These are phyloP conservation scores for Hemiprocne comata DNA, from an alignment of 2,113 vertebrate species.

Conservation along the genomic window DNA sequence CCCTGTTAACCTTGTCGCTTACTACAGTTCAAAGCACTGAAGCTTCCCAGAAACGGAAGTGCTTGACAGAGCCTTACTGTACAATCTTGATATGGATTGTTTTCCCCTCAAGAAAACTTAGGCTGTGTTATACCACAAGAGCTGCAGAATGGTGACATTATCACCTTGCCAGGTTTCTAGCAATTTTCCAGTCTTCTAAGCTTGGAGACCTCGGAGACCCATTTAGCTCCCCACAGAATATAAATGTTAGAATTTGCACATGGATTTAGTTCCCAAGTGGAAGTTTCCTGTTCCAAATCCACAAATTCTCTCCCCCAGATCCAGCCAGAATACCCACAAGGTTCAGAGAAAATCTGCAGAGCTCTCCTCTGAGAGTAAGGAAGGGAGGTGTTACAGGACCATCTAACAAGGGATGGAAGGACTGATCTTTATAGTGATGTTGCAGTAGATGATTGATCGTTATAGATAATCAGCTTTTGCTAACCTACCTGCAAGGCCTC, in stretches of 20 bases:
- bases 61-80: conserved; percentile 2
- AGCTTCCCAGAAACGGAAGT: not conserved
- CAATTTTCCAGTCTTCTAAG: conserved; percentile 18
- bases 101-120: conserved; percentile 2
- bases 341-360: not conserved
- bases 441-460: not conserved
- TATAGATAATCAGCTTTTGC: not conserved
- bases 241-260: conserved; percentile 17
- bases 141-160: not conserved
- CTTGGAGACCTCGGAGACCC: not conserved
- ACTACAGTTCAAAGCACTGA: not conserved
- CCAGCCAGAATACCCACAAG: not conserved
- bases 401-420: not conserved
- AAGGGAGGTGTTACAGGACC: not conserved
- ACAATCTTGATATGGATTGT: not conserved
- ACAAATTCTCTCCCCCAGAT: not conserved
- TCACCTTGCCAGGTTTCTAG: conserved; percentile 37
- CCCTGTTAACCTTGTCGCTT: not conserved
- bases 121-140: not conserved
- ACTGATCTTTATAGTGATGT: not conserved
- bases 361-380: not conserved
- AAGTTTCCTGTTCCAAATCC: conserved; percentile 12
- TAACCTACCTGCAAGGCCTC: not conserved
- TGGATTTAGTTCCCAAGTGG: conserved; percentile 6
- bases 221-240: conserved; percentile 30